A percentile compares a stretch with the other conserved stretches of the same genome.
Conservation (phyloP, 2,113 vertebrate genomes). For the Anser cygnoides region DNA sequence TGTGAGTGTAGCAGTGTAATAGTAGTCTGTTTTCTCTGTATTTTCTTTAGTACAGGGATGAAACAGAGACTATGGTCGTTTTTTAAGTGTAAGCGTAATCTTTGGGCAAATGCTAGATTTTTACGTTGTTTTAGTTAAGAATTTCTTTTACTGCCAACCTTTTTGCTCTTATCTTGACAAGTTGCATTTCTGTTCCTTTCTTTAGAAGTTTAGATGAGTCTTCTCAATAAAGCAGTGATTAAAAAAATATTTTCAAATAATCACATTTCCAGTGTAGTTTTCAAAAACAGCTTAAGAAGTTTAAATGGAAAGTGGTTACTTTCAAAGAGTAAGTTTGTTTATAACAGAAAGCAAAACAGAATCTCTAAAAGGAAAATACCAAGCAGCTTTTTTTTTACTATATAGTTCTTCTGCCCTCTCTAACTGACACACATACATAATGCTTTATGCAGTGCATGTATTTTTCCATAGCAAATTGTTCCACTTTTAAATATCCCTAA, state of each 20-base stretch:
- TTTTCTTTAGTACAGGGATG: neutral
- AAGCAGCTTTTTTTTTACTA: neutral
- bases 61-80: neutral
- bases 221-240: neutral
- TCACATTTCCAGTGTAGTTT: neutral
- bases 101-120: neutral
- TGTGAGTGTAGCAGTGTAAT: fast-evolving
- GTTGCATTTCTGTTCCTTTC: neutral
- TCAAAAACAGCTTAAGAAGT: neutral
- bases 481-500: neutral
- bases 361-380: neutral
- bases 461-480: neutral
- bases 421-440: neutral
- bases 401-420: neutral
- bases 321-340: neutral
- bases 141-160: neutral
- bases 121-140: neutral
- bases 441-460: neutral
- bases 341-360: neutral
- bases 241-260: neutral
- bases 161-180: neutral
- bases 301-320: neutral
- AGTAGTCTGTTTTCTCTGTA: neutral
- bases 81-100: neutral
- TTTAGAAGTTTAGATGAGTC: neutral